These are phyloP conservation scores for Nycticryphes semicollaris DNA, from an alignment of 2,113 vertebrate species.

Conservation along the genomic window DNA sequence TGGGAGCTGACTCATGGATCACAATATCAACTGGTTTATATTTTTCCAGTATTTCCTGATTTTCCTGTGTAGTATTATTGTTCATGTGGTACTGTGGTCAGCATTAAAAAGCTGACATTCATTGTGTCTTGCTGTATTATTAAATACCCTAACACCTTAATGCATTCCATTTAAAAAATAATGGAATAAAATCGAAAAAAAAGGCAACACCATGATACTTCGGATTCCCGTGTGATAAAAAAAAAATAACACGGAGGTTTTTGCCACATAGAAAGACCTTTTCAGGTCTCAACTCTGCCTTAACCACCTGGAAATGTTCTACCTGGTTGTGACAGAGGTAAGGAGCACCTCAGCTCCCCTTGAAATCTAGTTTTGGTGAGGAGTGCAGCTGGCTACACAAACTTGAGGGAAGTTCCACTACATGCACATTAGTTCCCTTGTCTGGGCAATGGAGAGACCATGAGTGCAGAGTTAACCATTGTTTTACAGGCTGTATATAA, in stretches of 20 bases:
- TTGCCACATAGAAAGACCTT: background rate
- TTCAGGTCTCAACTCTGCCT: background rate
- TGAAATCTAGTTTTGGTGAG: background rate
- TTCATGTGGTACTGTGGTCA: fast-evolving
- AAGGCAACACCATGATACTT: background rate
- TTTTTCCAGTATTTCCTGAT: background rate
- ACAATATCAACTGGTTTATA: background rate
- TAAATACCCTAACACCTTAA: background rate
- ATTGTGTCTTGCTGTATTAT: background rate
- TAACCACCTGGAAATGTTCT: background rate
- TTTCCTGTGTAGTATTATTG: background rate
- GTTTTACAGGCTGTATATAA: background rate
- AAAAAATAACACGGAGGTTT: background rate
- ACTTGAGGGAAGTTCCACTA: background rate
- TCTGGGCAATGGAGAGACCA: background rate
- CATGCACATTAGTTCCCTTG: background rate
- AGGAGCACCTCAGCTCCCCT: background rate
- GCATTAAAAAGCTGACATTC: background rate
- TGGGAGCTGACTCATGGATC: background rate
- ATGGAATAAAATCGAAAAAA: background rate
- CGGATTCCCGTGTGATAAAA: background rate
- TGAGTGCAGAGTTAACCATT: background rate
- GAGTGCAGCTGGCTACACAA: background rate
- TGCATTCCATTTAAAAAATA: background rate
- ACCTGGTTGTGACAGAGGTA: background rate